Evolutionary conservation across 2,888 invertebrate genomes (phyloP).

Genomic region (Drosophila nigricruria): DNA sequence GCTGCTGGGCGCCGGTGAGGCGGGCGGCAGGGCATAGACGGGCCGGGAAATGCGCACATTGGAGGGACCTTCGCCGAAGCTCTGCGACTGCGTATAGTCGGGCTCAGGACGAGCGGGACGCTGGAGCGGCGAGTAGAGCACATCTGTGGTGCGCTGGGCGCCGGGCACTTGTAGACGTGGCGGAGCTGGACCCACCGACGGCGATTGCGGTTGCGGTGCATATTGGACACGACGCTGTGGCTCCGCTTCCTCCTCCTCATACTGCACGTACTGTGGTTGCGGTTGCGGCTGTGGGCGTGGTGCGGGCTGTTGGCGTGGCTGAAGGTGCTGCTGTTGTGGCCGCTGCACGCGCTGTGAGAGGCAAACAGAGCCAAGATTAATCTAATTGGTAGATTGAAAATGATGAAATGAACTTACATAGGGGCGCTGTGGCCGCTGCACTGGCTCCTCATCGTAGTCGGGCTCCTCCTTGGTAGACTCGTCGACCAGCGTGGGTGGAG

Average conservation of each 20-base stretch:
- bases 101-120: conserved; percentile 84
- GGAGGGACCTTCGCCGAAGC: conserved; percentile 82
- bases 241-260: conserved; percentile 81
- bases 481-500: conserved; percentile 87
- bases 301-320: conserved; percentile 66
- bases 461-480: conserved; percentile 85
- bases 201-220: conserved; percentile 67
- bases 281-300: conserved; percentile 74
- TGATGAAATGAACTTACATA: conserved; percentile 71
- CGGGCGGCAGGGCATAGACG: conserved; percentile 82
- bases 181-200: conserved; percentile 73
- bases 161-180: conserved; percentile 83
- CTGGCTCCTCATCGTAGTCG: conserved; percentile 85
- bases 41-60: conserved; percentile 84
- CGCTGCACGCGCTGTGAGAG: conserved; percentile 68
- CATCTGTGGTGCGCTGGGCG: conserved; percentile 83
- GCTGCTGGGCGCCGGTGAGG: conserved; percentile 76
- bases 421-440: conserved; percentile 78
- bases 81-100: conserved; percentile 83
- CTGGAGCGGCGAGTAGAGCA: conserved; percentile 83
- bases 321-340: conserved; percentile 62
- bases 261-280: conserved; percentile 82
- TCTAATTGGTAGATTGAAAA: neutral
- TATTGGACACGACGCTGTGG: conserved; percentile 81
- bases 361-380: conserved; percentile 10